Evolutionary conservation across 2,113 vertebrate species (phyloP).

Genomic region (Boulengeromyrus knoepffleri): DNA sequence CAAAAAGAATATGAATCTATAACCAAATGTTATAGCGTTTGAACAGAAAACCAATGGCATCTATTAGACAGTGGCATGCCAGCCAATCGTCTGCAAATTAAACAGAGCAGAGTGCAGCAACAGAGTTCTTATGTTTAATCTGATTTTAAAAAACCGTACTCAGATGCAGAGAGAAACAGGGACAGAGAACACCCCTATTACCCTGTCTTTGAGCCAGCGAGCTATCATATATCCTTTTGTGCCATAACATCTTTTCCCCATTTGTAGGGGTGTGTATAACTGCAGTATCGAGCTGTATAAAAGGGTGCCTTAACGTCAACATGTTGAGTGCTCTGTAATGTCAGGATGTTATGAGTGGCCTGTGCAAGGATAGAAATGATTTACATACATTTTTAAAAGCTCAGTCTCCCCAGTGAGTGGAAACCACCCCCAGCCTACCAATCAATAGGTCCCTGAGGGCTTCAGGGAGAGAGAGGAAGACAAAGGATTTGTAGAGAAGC

Average conservation of each 20-base stretch:
- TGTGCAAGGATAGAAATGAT: neutral
- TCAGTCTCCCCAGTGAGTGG: neutral
- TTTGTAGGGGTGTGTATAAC: neutral
- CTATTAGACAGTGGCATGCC: neutral
- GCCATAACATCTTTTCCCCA: neutral
- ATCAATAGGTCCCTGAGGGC: neutral
- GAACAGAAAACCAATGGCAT: neutral
- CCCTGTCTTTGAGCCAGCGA: neutral
- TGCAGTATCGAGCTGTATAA: neutral
- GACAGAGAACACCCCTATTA: neutral
- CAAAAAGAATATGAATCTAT: neutral
- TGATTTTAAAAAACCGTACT: neutral
- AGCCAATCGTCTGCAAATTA: neutral
- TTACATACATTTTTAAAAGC: constrained; percentile 7
- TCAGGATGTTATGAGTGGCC: neutral
- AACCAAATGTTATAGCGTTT: neutral
- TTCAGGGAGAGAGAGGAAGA: neutral
- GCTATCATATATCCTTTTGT: neutral
- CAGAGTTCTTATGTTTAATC: neutral
- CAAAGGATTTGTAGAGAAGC: neutral
- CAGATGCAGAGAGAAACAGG: neutral
- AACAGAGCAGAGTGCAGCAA: neutral
- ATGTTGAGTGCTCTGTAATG: neutral
- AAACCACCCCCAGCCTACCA: neutral
- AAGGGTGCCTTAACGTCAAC: neutral